Evolutionary conservation across 1,140 invertebrate species (phyloP).

Genomic region (Alviniconcha marisindica): DNA sequence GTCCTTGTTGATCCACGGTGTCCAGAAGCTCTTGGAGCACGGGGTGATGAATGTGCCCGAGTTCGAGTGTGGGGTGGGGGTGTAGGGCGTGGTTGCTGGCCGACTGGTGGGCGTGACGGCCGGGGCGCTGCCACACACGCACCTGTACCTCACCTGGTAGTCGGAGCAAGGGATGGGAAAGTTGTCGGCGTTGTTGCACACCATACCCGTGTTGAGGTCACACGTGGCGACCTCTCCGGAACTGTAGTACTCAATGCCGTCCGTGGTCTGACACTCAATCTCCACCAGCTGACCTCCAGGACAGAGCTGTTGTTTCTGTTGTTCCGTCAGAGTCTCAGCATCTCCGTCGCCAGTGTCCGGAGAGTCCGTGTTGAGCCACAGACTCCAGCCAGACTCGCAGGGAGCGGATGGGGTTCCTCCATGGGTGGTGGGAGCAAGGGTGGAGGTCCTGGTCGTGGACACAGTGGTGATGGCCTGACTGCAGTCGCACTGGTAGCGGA

Average conservation of each 20-base stretch:
- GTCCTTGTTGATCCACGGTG: slow-evolving; percentile 63
- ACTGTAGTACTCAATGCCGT: slow-evolving; percentile 33
- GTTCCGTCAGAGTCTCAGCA: slow-evolving; percentile 50
- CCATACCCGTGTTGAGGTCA: slow-evolving; percentile 53
- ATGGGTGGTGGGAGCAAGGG: too few relatives aligned
- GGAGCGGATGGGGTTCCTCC: too few relatives aligned
- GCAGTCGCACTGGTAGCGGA: slow-evolving; percentile 74
- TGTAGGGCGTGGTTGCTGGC: neutral
- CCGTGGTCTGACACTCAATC: slow-evolving; percentile 60
- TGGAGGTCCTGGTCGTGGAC: too few relatives aligned
- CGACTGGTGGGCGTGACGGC: neutral
- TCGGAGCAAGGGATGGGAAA: slow-evolving; percentile 67
- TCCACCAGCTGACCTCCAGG: slow-evolving; percentile 29
- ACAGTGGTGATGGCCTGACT: slow-evolving; percentile 40
- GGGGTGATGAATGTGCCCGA: slow-evolving; percentile 23
- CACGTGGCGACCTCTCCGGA: slow-evolving; percentile 48
- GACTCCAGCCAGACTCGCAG: slow-evolving; percentile 52
- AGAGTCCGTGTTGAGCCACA: slow-evolving; percentile 64
- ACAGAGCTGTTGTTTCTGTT: slow-evolving; percentile 31
- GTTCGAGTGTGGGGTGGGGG: neutral
- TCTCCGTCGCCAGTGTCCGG: slow-evolving; percentile 60
- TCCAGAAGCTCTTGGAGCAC: slow-evolving; percentile 54
- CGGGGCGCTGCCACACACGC: neutral
- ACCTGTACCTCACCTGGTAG: slow-evolving; percentile 71
- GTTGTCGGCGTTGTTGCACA: slow-evolving; percentile 56